Conservation (phyloP, 2,888 invertebrate species). For the Lapara coniferarum region DNA sequence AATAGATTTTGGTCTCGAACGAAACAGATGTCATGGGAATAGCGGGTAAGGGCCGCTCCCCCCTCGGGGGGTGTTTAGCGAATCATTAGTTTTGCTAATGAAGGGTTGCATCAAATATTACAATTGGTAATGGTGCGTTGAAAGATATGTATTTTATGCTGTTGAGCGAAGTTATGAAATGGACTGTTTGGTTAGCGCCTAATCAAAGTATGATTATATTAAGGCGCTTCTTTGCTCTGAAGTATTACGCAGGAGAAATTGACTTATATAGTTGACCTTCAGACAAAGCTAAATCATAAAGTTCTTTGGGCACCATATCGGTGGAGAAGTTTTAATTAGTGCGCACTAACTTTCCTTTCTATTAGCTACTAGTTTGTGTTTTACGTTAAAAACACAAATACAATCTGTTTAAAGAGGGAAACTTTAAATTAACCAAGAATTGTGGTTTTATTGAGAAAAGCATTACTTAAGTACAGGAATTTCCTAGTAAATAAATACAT, state of each 20-base stretch:
- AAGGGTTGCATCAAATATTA: constrained; percentile 64
- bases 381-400: no score
- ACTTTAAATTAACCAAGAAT: no score
- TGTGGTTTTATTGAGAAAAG: no score
- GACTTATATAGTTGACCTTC: no score
- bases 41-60: constrained; percentile 44
- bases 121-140: constrained; percentile 36
- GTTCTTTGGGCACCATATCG: no score
- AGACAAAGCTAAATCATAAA: no score
- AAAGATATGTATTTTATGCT: constrained; percentile 18
- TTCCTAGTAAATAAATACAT: no score
- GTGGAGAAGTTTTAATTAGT: no score
- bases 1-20: constrained; percentile 76
- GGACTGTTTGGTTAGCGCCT: constrained; percentile 21
- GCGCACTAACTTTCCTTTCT: not conserved
- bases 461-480: no score
- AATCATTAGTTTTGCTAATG: constrained; percentile 69
- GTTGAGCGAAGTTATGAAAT: not conserved
- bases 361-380: not conserved
- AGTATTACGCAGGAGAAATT: constrained; percentile 25
- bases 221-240: constrained; percentile 27
- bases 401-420: no score
- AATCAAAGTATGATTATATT: not conserved
- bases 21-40: constrained; percentile 72
- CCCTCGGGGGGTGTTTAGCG: constrained; percentile 60